A percentile compares a stretch with the other conserved stretches of the same genome.
phyloP scores from a whole-genome alignment of 1,140 invertebrate species.

The Ceratina australensis region DNA sequence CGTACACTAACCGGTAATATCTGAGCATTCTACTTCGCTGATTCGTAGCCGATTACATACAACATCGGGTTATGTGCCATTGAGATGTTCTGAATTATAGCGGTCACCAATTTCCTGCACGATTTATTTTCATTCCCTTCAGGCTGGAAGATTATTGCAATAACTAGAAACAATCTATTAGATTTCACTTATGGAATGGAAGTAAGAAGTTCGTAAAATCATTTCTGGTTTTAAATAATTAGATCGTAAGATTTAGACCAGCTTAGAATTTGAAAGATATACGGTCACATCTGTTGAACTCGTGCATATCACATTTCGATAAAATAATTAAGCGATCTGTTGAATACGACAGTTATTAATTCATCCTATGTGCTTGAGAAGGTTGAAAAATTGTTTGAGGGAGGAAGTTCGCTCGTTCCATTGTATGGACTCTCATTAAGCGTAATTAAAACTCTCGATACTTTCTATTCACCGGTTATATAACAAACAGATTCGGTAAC shows the following conservation, averaged over 20 bases:
- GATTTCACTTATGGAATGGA: too few relatives aligned
- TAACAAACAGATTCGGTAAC: too few relatives aligned
- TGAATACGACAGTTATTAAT: too few relatives aligned
- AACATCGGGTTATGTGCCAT: conserved; percentile 44
- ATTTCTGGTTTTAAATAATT: too few relatives aligned
- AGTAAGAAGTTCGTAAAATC: too few relatives aligned
- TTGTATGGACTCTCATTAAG: background rate
- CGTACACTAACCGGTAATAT: conserved; percentile 16
- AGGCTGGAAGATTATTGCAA: too few relatives aligned
- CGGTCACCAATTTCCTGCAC: conserved; percentile 35
- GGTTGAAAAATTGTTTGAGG: background rate
- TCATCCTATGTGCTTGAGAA: background rate
- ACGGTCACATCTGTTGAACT: too few relatives aligned
- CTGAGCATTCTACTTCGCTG: conserved; percentile 50
- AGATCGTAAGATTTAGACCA: too few relatives aligned
- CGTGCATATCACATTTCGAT: background rate
- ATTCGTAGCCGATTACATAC: conserved; percentile 32
- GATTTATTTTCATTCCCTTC: conserved; percentile 19
- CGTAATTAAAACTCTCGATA: background rate
- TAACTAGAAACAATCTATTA: too few relatives aligned
- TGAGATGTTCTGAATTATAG: conserved; percentile 49
- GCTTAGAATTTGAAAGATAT: too few relatives aligned
- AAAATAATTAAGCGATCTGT: background rate
- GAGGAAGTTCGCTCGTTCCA: background rate
- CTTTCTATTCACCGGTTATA: background rate